phyloP scores from a whole-genome alignment of 2,113 vertebrate genomes.

The Chroicocephalus ridibundus region DNA sequence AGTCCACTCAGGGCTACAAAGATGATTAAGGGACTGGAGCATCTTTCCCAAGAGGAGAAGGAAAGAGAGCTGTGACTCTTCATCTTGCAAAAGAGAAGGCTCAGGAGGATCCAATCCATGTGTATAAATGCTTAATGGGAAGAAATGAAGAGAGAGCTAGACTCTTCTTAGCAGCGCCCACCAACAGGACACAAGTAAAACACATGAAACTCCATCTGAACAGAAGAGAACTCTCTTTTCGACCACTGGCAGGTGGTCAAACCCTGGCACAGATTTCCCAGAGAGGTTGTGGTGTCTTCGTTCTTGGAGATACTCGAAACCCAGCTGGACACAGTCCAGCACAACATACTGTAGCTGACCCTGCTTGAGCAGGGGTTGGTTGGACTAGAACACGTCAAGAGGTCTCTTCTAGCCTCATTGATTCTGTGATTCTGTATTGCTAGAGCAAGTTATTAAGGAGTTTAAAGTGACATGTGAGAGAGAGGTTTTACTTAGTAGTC shows the following conservation, averaged over 20 bases:
- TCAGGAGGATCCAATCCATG: not conserved
- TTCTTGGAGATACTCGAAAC: not conserved
- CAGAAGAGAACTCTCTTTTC: not conserved
- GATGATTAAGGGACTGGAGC: not conserved
- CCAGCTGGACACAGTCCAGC: rapidly evolving
- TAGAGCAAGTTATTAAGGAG: not conserved
- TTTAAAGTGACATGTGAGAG: not conserved
- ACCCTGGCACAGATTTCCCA: not conserved
- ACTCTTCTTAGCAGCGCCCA: not conserved
- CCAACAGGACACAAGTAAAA: not conserved
- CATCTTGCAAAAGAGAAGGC: not conserved
- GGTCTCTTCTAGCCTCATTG: not conserved
- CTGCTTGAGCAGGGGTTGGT: rapidly evolving
- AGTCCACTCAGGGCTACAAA: rapidly evolving
- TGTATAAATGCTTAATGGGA: not conserved
- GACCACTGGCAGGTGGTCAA: not conserved
- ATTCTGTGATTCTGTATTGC: not conserved
- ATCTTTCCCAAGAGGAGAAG: not conserved
- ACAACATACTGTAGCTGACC: not conserved
- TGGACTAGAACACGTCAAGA: not conserved
- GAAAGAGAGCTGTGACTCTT: not conserved
- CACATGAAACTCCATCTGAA: not conserved
- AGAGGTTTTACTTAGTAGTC: not conserved
- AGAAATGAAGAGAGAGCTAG: not conserved
- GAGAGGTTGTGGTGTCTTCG: not conserved